Percentiles rank a stretch among this genome's conserved stretches.
These are phyloP conservation scores for Cetonia aurata DNA, from an alignment of 2,888 invertebrate species.

Conservation along the genomic window DNA sequence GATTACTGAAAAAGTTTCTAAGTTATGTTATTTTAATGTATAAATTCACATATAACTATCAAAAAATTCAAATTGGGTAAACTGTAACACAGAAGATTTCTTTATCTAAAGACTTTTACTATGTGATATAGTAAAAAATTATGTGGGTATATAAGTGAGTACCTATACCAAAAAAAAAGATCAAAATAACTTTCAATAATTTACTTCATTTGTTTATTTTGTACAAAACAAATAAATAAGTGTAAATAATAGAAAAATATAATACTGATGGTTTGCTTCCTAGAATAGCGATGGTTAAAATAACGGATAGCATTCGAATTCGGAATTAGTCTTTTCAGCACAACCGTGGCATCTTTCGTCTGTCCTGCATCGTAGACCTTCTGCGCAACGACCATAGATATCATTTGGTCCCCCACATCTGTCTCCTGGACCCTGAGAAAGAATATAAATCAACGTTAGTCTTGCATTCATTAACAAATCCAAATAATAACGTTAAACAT, in stretches of 20 bases:
- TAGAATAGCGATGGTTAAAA: conserved; percentile 9
- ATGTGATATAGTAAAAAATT: no score
- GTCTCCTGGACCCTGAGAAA: conserved; percentile 62
- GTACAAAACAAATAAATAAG: conserved; percentile 33
- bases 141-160: no score
- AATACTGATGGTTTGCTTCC: conserved; percentile 30
- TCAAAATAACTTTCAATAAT: conserved; percentile 13
- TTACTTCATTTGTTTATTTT: conserved; percentile 29
- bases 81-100: no score
- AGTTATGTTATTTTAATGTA: no score
- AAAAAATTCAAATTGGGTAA: no score
- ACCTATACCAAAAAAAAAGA: not conserved
- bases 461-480: no score
- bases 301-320: conserved; percentile 36
- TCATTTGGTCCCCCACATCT: conserved; percentile 60
- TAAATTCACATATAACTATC: no score
- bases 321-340: conserved; percentile 51
- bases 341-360: conserved; percentile 65
- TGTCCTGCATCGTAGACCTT: conserved; percentile 61
- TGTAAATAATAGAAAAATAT: conserved; percentile 20
- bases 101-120: no score
- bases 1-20: no score
- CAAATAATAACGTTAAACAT: no score
- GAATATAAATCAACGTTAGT: no score
- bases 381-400: conserved; percentile 61